Evolutionary conservation across 2,113 vertebrate species (phyloP), one percentile per base, ranked within the genome.

Genomic region (Periophthalmus modestus): DNA sequence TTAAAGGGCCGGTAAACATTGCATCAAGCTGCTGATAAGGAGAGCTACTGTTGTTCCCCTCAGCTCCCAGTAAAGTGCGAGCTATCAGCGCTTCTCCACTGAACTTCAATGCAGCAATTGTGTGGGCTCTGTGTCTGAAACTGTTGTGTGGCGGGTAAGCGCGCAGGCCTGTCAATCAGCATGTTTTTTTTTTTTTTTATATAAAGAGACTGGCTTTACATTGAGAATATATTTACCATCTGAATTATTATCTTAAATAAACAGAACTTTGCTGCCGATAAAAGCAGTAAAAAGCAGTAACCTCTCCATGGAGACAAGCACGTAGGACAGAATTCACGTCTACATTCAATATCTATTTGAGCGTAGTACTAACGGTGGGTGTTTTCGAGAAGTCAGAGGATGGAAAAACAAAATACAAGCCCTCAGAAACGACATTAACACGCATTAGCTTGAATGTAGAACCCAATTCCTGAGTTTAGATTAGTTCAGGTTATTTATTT

Each of bases 1-100:
- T 92, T 89, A 90, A 90, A 91, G 88, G 84, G 87, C 75, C 70
- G 74, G 91, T 92, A 91, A 92, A 91, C 88, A 91, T 91, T 87
- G 85, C 87, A 90, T 90, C 86, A 85, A 1, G 62, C 69, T 9
- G 77, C 87, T 83, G 91, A 92, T 91, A 92, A 90, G 87, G 58
- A 23, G 66, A 80, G 59, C 59, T 82, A 85, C 81, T 68, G 75
- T 89, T 88, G 90, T 86, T 91, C 83, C 62, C 70, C 50, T 74
- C 69, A 55, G 80, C 78, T 84, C 83, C 85, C 82, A 72, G 84
- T 87, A 84, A 83, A 82, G 72, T 67, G 67, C 46, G 74, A 79
- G 76, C 86, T 84, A 89, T 89, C 89, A 77, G 77, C 34, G 72
- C 71, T 77, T 80, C 69, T 50, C 77, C 67, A 69, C 19, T 78